Evolutionary conservation across 2,888 invertebrate genomes (phyloP), one percentile per base, ranked within the genome.

Genomic region (Reticulitermes lucifugus): DNA sequence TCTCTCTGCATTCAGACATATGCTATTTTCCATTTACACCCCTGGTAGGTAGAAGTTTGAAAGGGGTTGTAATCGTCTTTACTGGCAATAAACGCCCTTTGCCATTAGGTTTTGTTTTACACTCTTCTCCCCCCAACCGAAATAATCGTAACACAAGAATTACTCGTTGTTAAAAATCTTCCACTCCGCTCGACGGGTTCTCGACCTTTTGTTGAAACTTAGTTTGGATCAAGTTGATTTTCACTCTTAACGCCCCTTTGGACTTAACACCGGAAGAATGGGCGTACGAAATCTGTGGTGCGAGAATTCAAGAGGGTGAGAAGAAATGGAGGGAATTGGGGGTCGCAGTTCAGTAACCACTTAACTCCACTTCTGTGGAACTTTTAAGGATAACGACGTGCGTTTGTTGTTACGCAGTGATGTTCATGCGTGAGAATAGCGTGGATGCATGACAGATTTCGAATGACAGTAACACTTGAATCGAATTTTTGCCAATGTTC

Each of bases 221-320:
- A 46, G 77, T 77, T 77, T n/a, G 77, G 77, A 77, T 77, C 77
- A 46, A 77, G 81, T 81, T 81, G 81, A 81, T 81, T 81, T 81
- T 65, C 81, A 70, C 43, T 70, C 77, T 77, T 77, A 77, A 77
- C 77, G 77, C 77, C 46, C 77, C 51, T 46, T 65, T 70, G 81
- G 81, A 43, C 41, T 79, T 79, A 59, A 79, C 29, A 59, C 79
- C 59, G 43, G 79, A 79, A 79, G 79, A 79, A 79, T 79, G 59
- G 80, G 41, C 41, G 80, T 46, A 46, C 77, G 46, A 77, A 77
- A 77, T 77, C 77, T 35, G 46, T n/a, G n/a, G 46, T 41, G 41
- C 73, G 73, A 41, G 73, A 29, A 41, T 73, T 73, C 73, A 46
- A 77, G 77, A 77, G 77, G 77, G 77, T 35, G 73, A 46, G 77